These are phyloP conservation scores for Pomacea canaliculata DNA, from an alignment of 2,888 invertebrate genomes.

Conservation along the genomic window DNA sequence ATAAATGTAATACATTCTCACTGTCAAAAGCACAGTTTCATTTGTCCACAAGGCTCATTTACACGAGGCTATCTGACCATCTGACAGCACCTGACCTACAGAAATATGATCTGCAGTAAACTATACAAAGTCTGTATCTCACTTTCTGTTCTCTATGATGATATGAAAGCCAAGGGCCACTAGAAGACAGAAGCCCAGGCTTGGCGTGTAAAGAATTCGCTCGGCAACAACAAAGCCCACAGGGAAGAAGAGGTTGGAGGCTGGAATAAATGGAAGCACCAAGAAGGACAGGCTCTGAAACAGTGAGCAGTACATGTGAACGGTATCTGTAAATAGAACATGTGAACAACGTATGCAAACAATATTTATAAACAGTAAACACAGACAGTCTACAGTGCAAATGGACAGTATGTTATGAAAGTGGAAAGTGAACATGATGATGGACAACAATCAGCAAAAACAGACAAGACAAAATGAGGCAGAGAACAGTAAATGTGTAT, in stretches of 20 bases:
- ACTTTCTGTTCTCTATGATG: slow-evolving; percentile 31
- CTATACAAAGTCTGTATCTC: not conserved
- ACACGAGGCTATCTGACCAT: too few species aligned
- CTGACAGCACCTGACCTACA: too few species aligned
- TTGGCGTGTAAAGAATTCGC: slow-evolving; percentile 94
- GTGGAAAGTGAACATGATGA: not conserved
- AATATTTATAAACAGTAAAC: not conserved
- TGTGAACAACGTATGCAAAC: not conserved
- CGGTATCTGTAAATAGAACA: not conserved
- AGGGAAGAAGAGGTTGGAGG: slow-evolving; percentile 96
- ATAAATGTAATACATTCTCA: too few species aligned
- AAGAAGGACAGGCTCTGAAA: slow-evolving; percentile 83
- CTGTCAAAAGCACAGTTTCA: too few species aligned
- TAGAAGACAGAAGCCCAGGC: slow-evolving; percentile 96
- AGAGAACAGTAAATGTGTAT: too few species aligned
- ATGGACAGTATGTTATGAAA: not conserved
- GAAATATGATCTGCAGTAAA: too few species aligned
- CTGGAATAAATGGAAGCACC: slow-evolving; percentile 92
- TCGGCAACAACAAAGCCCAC: slow-evolving; percentile 98
- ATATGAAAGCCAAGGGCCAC: slow-evolving; percentile 78
- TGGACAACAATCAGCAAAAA: not conserved
- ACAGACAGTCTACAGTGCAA: not conserved
- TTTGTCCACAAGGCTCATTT: too few species aligned
- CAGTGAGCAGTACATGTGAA: not conserved
- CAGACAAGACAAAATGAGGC: not conserved